Base-by-base conservation (phyloP, 2,113 vertebrate genomes). In the Macquaria ambigua region DNA sequence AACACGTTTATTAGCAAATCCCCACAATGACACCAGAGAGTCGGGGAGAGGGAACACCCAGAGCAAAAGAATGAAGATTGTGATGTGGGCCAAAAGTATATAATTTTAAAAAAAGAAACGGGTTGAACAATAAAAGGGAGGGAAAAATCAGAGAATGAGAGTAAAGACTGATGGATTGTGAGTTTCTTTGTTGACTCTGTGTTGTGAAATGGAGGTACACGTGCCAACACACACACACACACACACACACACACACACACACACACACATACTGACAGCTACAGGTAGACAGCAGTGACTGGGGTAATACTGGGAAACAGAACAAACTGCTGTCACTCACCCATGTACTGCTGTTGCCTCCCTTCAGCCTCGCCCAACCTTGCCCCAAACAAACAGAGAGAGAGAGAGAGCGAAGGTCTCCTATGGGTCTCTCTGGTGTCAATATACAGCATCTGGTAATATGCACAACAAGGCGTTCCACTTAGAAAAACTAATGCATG, bases 1-100 rank as follows among this genome's bases (percentile, higher is more conserved):
- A 90, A 92, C 87, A 64, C 86, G 85, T 95, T 95, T 96, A 96
- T 96, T 94, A 93, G 91, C 89, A 90, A 96, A 96, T 94, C 90
- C 71, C 64, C 77, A 83, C 90, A 88, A 93, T 0, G 67, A 96
- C 95, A 92, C 64, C 52, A 39, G 61, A 67, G 11, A 83, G 31
- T 59, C 10, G 9, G 23, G 46, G n/a, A 61, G 66, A 82, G 74
- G 82, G 84, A 73, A 85, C 67, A 74, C 55, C 15, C 69, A 50
- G 48, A 23, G 52, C 6, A 23, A 39, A 41, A 63, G 77, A 81
- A 43, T 8, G 50, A 53, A 5, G 25, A 66, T 39, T 31, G 66
- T n/a, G 71, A 84, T 31, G 69, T 34, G 76, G 20, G 25, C 68
- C 6, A 73, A 74, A 73, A 58, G n/a, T 14, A 28, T 41, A 8